phyloP scores from a whole-genome alignment of 2,797 vertebrate genomes.

The Anguilla obscura region DNA sequence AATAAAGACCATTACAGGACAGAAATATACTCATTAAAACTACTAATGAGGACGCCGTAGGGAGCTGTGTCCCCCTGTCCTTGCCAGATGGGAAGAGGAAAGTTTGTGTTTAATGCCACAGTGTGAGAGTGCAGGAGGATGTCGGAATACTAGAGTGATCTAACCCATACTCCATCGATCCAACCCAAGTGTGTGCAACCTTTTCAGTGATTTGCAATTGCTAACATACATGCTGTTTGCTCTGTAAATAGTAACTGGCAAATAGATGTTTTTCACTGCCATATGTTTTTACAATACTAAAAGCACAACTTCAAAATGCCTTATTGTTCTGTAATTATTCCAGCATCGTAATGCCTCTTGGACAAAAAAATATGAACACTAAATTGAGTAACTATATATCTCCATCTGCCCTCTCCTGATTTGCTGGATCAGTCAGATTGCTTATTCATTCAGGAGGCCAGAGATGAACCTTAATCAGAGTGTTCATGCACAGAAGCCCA shows the following conservation, averaged over 20 bases:
- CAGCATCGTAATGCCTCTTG: not conserved
- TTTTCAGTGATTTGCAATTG: not conserved
- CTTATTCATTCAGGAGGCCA: not conserved
- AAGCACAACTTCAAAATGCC: not conserved
- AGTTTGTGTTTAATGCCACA: conserved; percentile 8
- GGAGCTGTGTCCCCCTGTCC: not conserved
- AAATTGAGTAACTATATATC: not conserved
- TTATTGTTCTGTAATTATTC: not conserved
- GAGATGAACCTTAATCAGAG: not conserved
- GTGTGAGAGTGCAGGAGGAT: not conserved
- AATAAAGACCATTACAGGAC: not conserved
- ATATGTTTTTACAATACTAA: not conserved
- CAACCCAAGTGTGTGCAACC: not conserved
- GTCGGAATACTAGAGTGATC: not conserved
- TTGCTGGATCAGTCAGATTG: not conserved
- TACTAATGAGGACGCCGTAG: not conserved
- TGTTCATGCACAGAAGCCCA: not conserved
- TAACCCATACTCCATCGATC: not conserved
- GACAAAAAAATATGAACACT: not conserved
- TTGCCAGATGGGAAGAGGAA: not conserved
- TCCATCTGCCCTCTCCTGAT: not conserved
- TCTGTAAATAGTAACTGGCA: not conserved
- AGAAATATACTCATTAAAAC: not conserved
- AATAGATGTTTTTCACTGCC: not conserved
- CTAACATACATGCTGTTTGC: not conserved